Base-by-base conservation (phyloP, 1,140 invertebrate species). In the Cherax quadricarinatus region DNA sequence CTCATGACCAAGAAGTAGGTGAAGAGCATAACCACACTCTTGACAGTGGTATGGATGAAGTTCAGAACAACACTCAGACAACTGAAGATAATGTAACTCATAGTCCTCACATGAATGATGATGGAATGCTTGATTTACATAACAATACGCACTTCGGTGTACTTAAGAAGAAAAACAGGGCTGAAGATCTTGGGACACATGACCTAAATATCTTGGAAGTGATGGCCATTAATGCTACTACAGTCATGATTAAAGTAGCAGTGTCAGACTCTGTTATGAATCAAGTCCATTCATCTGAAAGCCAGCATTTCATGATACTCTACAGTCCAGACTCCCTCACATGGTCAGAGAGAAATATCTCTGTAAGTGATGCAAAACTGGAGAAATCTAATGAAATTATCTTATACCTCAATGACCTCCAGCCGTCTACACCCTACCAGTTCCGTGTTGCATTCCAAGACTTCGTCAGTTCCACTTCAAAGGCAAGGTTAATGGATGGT, bases 221-320 rank as follows among this genome's bases (percentile, higher is more conserved):
- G 24, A 85, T 75, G 60, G 78, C 92, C 14, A 12, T 94, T 21
- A 93, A 94, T 81, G 48, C 89, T 41, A 94, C 91, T 10, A 21
- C 88, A 9, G 82, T 88, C 16, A 82, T 88, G 66, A 79, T 92
- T 24, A 82, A 79, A 49, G 78, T 92, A 30, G 89, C 41, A 18
- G 86, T 93, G 3, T 87, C 89, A 3, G 73, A 88, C n/a, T 73
- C 85, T 24, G 93, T 92, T 21, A 78, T 92, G 87, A 48, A 83
- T 48, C 60, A 86, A 53, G 70, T 93, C 66, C 75, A 78, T 6
- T 83, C 89, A 30, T 83, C 3, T 95, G 97, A 14, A 96, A 97
- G 89, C 97, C 96, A 93, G 96, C 97, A 82, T 97, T 97, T 89
- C 48, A 83, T 75, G 60, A 88, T 92, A 30, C 85, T 87, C 41